Evolutionary conservation across 2,888 invertebrate species (phyloP).

Genomic region (Nyleta sp.): DNA sequence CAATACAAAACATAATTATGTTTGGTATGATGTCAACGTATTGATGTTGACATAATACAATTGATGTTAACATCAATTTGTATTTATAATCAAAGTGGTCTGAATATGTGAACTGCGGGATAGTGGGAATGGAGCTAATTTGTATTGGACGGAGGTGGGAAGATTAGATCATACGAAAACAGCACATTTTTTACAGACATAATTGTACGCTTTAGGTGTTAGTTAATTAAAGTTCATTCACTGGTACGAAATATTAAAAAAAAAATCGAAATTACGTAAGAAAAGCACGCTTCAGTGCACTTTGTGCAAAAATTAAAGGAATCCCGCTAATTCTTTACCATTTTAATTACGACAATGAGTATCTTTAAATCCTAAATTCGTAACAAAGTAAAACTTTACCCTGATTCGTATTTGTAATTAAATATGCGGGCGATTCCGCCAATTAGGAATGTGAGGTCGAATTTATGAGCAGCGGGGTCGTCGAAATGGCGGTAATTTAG

Average conservation of each 20-base stretch:
- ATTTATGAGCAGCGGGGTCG: constrained; percentile 48
- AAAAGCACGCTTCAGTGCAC: neutral
- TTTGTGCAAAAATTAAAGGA: neutral
- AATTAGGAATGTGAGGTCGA: constrained; percentile 44
- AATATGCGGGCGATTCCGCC: constrained; percentile 52
- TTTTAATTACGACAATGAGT: constrained; percentile 34
- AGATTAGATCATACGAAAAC: constrained; percentile 39
- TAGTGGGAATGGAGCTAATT: constrained; percentile 28
- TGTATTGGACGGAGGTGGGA: constrained; percentile 31
- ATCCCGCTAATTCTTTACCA: constrained; percentile 1
- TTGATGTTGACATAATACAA: too few species aligned
- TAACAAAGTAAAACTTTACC: constrained; percentile 36
- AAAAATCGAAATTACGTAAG: constrained; percentile 14
- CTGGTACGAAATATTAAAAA: constrained; percentile 5
- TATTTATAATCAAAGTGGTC: constrained; percentile 44
- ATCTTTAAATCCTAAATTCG: constrained; percentile 41
- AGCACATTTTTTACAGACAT: constrained; percentile 16
- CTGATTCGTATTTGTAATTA: constrained; percentile 58
- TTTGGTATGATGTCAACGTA: too few species aligned
- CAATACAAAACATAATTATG: constrained; percentile 29
- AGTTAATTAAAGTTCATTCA: constrained; percentile 24
- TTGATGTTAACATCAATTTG: constrained; percentile 52
- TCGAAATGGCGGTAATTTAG: constrained; percentile 34
- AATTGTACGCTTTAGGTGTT: neutral
- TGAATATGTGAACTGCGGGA: constrained; percentile 24